Evolutionary conservation across 2,113 vertebrate species (phyloP), one percentile per base, ranked within the genome.

Genomic region (Sylvicapra grimmia): DNA sequence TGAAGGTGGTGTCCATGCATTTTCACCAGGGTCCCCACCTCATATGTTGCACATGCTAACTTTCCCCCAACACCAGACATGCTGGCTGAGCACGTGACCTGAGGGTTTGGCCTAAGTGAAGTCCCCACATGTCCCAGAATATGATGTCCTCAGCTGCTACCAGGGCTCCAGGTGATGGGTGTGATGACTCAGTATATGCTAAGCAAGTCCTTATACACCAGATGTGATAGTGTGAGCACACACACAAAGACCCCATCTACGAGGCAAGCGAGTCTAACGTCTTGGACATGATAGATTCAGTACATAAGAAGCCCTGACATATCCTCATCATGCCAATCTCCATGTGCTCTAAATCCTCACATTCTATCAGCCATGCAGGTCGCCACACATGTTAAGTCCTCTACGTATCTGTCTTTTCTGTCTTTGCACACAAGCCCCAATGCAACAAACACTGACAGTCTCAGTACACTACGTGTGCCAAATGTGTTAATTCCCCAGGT

Each of bases 41-140:
- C 0, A 0, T 8, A n/a, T 4, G 9, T 0, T 77, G 25, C 23
- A 93, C 33, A n/a, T 33, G 63, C n/a, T 68, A 51, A 77, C 31
- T 19, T 92, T 58, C 23, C n/a, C 36, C 33, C 25, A 21, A 83
- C 25, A 61, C 58, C 14, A 8, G 56, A 75, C 54, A n/a, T 16
- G 44, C 79, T 23, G 49, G 63, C 53, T n/a, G 47, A 53, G 80
- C 40, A 90, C 0, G 9, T 40, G 51, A 93, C 44, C 31, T 2
- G 36, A 96, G 47, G 40, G 23, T 65, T n/a, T 59, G 44, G n/a
- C 54, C 29, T 15, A 27, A 19, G 33, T 40, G 65, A 80, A 91
- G 75, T 33, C 13, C 40, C 15, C 80, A 40, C 31, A 49, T 56
- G 54, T 59, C 36, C 53, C 29, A 84, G 68, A 82, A 59, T 27